Evolutionary conservation across 2,113 vertebrate species (phyloP), one percentile per base, ranked within the genome.

Genomic region (Stomatorhinus ivindoensis): DNA sequence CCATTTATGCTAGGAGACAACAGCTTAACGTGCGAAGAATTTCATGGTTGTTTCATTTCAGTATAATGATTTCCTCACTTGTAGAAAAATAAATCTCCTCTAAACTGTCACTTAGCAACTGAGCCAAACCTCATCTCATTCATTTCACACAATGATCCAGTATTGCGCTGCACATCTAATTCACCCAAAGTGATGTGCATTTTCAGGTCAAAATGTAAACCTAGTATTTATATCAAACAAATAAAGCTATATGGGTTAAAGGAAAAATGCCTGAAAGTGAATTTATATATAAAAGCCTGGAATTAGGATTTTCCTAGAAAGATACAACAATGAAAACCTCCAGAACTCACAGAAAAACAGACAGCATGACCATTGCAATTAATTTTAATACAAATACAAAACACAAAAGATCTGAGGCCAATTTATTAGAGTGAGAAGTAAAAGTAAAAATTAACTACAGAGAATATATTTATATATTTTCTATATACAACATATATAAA

Each of bases 391-490:
- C 21, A 46, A 46, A 84, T 88, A 89, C 87, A 84, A 39, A 87
- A 76, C 90, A 85, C 90, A 88, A 89, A 51, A 89, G 35, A 53
- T 90, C 84, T 93, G 96, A 95, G 96, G 96, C 58, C 87, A 95
- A 95, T 96, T 97, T 97, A 97, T 96, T 97, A 95, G 93, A 95
- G 93, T 96, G 96, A 97, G 96, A 97, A 96, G 95, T 95, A 93
- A 82, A 90, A 95, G 95, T 96, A 95, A 95, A 95, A 97, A 89
- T 95, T 95, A 96, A 96, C 95, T 95, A 76, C 95, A 96, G 95
- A 96, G 94, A 91, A 93, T 94, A 92, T 93, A 69, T 69, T 69
- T 69, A 69, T 69, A 91, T 88, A 90, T 89, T 90, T 89, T 90
- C 91, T 94, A 92, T 73, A 91, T 88, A 91, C 87, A 89, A 69